phyloP scores from a whole-genome alignment of 1,140 invertebrate species.

The Drosophila aff. region DNA sequence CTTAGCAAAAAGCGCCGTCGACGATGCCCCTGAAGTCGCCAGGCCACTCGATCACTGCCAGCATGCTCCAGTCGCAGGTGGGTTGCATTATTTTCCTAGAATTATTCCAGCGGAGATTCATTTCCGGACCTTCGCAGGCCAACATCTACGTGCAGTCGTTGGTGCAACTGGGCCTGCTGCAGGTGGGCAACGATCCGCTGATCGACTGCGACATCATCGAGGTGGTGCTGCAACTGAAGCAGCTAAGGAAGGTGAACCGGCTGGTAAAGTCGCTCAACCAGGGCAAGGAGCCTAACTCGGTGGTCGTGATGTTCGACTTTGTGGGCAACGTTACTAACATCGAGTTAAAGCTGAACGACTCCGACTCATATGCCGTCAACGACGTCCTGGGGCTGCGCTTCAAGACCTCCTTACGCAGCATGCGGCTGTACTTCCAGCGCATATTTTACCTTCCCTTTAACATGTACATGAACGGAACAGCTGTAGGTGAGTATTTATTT shows the following conservation, averaged over 20 bases:
- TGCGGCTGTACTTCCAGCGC: constrained; percentile 73
- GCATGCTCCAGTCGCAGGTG: constrained; percentile 76
- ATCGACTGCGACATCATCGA: constrained; percentile 77
- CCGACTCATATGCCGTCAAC: constrained; percentile 63
- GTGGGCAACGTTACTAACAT: constrained; percentile 70
- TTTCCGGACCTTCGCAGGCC: constrained; percentile 24
- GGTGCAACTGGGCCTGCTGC: constrained; percentile 71
- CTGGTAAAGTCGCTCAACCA: constrained; percentile 52
- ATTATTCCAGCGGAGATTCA: background rate
- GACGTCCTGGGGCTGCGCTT: constrained; percentile 72
- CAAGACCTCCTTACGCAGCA: constrained; percentile 67
- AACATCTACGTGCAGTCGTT: constrained; percentile 78
- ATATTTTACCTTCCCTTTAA: constrained; percentile 79
- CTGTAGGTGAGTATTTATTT: constrained; percentile 54
- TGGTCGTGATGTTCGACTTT: constrained; percentile 74
- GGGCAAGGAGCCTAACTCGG: constrained; percentile 22
- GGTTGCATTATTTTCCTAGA: background rate
- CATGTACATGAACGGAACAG: constrained; percentile 66
- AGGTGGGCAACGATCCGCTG: constrained; percentile 76
- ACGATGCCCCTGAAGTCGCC: constrained; percentile 51
- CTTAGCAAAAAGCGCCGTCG: constrained; percentile 39
- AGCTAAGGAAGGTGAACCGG: constrained; percentile 59
- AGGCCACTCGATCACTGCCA: constrained; percentile 64
- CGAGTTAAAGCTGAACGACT: constrained; percentile 60
- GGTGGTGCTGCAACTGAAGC: constrained; percentile 70